Base-by-base conservation (phyloP, 2,113 vertebrate genomes). In the Carettochelys insculpta region DNA sequence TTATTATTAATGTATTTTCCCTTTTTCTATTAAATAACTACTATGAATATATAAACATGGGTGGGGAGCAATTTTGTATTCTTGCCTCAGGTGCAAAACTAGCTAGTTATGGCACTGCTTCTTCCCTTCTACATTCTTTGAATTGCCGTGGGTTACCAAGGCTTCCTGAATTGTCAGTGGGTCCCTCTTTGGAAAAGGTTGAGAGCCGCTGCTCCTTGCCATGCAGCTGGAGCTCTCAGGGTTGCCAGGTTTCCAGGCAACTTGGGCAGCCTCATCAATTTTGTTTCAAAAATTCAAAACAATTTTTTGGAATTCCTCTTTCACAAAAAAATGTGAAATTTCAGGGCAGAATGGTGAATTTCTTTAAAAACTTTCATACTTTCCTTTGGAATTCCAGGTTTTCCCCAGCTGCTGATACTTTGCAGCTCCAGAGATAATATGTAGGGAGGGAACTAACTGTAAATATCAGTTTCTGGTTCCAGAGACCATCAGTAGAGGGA, bases 401-500 rank as follows among this genome's bases (percentile, higher is more conserved):
- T 65, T 65, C n/a, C 17, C 31, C 58, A 65, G 31, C 58, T 16
- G 20, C 22, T 38, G 41, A 41, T n/a, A 17, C 90, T 80, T 80
- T 80, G 41, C 31, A 77, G 45, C 79, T 50, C 9, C 41, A 53
- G 2, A 77, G 48, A 77, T 17, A 92, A 68, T 24, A 61, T 9
- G 8, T 43, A 54, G 75, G 82, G 43, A 68, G 58, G 22, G 90
- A 92, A 86, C 58, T 20, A 38, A 24, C 34, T 53, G 10, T 71
- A 80, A 89, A 73, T 87, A 92, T 77, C 19, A 48, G 3, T 9
- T 77, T 95, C 88, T 85, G n/a, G 80, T 90, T 53, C 31, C 79
- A 90, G 52, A 13, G 27, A 43, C 12, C 41, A 20, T 73, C 38
- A 11, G 24, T 20, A 13, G 22, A 73, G 3, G 38, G 38, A 89